A percentile compares a stretch with the other conserved stretches of the same genome.
These are phyloP conservation scores for Fistularia tabacaria DNA, from an alignment of 2,797 vertebrate genomes.

Conservation along the genomic window DNA sequence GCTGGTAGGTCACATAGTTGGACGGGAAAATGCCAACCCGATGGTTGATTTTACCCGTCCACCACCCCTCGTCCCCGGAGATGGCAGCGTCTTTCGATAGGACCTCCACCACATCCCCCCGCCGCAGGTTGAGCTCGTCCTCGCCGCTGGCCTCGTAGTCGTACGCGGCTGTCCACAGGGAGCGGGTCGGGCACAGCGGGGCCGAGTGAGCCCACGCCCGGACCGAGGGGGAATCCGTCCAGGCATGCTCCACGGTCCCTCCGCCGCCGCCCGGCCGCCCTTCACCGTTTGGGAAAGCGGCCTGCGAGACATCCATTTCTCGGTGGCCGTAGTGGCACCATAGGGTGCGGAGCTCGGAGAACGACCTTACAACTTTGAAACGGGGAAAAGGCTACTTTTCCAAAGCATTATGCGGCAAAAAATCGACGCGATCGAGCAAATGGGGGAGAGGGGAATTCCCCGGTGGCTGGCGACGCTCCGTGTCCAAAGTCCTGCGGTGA, in stretches of 20 bases:
- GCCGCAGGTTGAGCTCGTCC: conserved; percentile 85
- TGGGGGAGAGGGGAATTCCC: conserved; percentile 10
- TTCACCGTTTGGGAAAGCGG: conserved; percentile 83
- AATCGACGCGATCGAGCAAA: conserved; percentile 9
- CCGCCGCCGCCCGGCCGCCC: conserved; percentile 70
- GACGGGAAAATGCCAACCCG: conserved; percentile 87
- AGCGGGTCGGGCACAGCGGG: conserved; percentile 72
- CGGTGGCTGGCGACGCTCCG: conserved; percentile 14
- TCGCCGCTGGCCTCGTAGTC: conserved; percentile 87
- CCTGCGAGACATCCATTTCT: conserved; percentile 82
- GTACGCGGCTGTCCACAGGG: conserved; percentile 85
- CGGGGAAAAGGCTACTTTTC: conserved; percentile 9
- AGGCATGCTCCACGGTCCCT: conserved; percentile 65
- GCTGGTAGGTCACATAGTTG: conserved; percentile 82
- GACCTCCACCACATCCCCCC: conserved; percentile 85
- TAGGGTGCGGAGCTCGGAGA: conserved; percentile 71
- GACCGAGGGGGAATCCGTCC: conserved; percentile 61
- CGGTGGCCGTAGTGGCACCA: conserved; percentile 78
- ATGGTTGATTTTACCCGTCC: conserved; percentile 86
- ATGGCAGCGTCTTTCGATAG: conserved; percentile 86
- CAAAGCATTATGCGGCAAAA: conserved; percentile 47
- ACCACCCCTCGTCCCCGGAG: conserved; percentile 89
- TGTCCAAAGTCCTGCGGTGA: conserved; percentile 65
- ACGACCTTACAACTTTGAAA: conserved; percentile 55
- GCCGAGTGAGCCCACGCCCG: conserved; percentile 71